Evolutionary conservation across 2,797 vertebrate species (phyloP).

Genomic region (Ptychobarbus kaznakovi): DNA sequence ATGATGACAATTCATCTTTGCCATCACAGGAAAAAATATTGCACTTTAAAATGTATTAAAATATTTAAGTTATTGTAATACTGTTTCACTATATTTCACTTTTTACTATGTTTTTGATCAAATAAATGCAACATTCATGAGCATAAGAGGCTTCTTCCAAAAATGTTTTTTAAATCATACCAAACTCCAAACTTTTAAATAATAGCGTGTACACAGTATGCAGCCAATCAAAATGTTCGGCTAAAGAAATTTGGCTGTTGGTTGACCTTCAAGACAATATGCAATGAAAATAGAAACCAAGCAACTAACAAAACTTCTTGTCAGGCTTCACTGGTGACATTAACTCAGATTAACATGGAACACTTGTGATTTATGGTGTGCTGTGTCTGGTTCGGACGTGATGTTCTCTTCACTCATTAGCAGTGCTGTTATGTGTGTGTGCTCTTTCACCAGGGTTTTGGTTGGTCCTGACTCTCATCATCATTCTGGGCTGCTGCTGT

Average conservation of each 20-base stretch:
- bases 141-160: background rate
- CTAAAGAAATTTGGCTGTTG: background rate
- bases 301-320: background rate
- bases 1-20: background rate
- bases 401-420: slow-evolving; percentile 23
- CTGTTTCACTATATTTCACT: no score
- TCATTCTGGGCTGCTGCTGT: slow-evolving; percentile 91
- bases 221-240: background rate
- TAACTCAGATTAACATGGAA: background rate
- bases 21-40: background rate
- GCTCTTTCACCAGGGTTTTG: slow-evolving; percentile 86
- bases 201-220: background rate
- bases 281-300: background rate
- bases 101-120: no score
- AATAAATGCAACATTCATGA: no score
- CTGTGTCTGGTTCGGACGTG: background rate
- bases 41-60: background rate
- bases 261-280: background rate
- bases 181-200: background rate
- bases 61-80: background rate
- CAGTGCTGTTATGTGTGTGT: slow-evolving; percentile 2
- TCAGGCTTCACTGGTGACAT: background rate
- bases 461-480: slow-evolving; percentile 93
- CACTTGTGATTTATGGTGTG: background rate
- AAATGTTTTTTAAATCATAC: background rate